phyloP scores from a whole-genome alignment of 2,113 vertebrate genomes.

The Todiramphus chloris region DNA sequence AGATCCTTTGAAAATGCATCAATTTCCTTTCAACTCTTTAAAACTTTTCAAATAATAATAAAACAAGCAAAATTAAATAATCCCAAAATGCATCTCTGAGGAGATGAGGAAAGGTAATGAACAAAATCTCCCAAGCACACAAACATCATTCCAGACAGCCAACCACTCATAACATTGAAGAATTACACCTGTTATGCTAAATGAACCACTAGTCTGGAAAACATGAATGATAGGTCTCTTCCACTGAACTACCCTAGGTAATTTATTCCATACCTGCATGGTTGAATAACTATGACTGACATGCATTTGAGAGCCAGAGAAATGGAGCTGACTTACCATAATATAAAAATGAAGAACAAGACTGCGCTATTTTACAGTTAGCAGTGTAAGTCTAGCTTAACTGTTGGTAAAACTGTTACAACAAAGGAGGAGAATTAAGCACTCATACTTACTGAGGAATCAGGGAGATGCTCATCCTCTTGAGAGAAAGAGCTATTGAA shows the following conservation, averaged over 20 bases:
- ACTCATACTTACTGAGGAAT: conserved; percentile 81
- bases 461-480: conserved; percentile 86
- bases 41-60: background rate
- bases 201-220: background rate
- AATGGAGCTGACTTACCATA: background rate
- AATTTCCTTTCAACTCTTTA: background rate
- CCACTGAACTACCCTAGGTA: background rate
- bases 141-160: background rate
- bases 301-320: background rate
- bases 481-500: conserved; percentile 87
- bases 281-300: background rate
- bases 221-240: background rate
- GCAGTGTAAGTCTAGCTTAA: background rate
- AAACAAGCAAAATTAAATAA: background rate
- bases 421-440: background rate
- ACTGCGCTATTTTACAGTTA: background rate
- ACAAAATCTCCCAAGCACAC: background rate
- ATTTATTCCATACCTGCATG: background rate
- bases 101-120: background rate
- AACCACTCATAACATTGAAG: background rate
- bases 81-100: background rate
- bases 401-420: background rate
- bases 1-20: background rate
- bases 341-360: background rate
- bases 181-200: background rate